A percentile compares a stretch with the other conserved stretches of the same genome.
phyloP scores from a whole-genome alignment of 2,113 vertebrate species.

The Reinhardtius hippoglossoides region DNA sequence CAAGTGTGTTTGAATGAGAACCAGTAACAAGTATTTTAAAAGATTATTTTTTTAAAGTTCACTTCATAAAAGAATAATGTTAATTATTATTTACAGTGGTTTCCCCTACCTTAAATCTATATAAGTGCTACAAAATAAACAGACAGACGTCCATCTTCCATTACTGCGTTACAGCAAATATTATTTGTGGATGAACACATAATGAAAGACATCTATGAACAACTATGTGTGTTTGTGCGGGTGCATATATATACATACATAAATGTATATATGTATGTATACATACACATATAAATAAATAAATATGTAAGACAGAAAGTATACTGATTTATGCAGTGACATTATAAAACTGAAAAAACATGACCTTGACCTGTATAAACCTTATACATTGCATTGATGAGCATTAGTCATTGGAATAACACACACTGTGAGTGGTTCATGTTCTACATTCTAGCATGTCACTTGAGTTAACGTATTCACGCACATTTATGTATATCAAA shows the following conservation, averaged over 20 bases:
- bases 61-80: constrained; percentile 12
- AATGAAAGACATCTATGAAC: background rate
- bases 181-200: constrained; percentile 14
- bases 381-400: constrained; percentile 66
- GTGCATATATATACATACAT: background rate
- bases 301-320: constrained; percentile 3
- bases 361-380: constrained; percentile 11
- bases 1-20: constrained; percentile 41
- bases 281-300: background rate
- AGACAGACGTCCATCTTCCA: background rate
- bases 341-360: constrained; percentile 16
- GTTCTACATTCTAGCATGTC: constrained; percentile 49
- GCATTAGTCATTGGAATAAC: constrained; percentile 53
- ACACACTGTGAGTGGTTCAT: constrained; percentile 16
- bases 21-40: constrained; percentile 10
- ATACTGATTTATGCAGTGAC: constrained; percentile 20
- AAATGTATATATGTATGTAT: background rate
- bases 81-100: constrained; percentile 43
- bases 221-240: background rate
- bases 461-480: constrained; percentile 24
- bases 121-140: constrained; percentile 12
- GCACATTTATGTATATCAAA: constrained; percentile 25
- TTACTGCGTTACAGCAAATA: background rate
- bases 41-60: background rate
- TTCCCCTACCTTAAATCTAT: constrained; percentile 26